Evolutionary conservation across 35 echinoderm and acorn worm genomes (phyloP).

Genomic region (Stichopus chloronotus): DNA sequence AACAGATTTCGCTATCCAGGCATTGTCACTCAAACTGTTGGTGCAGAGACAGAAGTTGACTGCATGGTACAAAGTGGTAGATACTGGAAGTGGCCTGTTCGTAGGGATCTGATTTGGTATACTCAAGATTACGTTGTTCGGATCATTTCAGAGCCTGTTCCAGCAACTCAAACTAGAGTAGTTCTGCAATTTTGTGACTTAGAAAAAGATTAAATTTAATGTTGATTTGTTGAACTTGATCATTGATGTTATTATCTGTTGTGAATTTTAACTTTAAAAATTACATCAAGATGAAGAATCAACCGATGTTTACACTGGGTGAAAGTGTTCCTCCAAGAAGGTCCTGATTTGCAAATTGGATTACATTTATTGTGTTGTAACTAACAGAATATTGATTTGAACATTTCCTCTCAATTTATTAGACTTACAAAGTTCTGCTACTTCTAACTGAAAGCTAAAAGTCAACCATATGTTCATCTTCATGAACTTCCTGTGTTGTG

Average conservation of each 20-base stretch:
- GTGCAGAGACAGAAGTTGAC: constrained; percentile 7
- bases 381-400: not conserved
- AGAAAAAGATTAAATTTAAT: not conserved
- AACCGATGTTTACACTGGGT: not conserved
- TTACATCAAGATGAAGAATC: constrained; percentile 1
- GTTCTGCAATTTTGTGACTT: not conserved
- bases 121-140: not conserved
- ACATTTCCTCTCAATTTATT: not conserved
- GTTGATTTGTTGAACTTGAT: not conserved
- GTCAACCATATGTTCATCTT: not conserved
- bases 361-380: constrained; percentile 7
- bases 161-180: constrained; percentile 30
- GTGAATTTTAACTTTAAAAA: not conserved
- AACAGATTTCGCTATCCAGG: not conserved
- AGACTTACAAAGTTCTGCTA: not conserved
- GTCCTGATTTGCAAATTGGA: not conserved
- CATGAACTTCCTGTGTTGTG: not conserved
- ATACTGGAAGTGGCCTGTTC: not conserved
- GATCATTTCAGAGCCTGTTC: not conserved
- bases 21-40: not conserved
- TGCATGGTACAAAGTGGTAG: constrained; percentile 6
- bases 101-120: not conserved
- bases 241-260: not conserved
- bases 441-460: not conserved
- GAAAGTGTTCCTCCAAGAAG: not conserved